Conservation (phyloP, 1,140 invertebrate species). For the Uloborus diversus region DNA sequence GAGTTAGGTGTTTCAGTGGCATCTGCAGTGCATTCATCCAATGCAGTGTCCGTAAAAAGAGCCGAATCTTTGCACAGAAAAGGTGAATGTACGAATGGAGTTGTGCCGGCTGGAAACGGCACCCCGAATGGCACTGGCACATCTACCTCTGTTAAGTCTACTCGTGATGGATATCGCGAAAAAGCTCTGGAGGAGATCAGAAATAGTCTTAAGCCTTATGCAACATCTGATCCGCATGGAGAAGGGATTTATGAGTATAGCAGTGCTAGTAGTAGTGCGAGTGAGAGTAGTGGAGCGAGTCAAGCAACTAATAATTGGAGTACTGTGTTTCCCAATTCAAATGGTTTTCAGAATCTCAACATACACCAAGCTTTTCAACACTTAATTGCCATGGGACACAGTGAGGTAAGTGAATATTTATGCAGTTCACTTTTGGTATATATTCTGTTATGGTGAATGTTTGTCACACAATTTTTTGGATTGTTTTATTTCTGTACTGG, state of each 20-base stretch:
- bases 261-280: constrained; percentile 79
- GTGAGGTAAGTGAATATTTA: constrained; percentile 61
- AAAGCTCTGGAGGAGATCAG: constrained; percentile 88
- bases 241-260: constrained; percentile 69
- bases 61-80: constrained; percentile 45
- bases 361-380: constrained; percentile 59
- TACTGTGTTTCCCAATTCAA: constrained; percentile 73
- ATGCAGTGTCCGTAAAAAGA: constrained; percentile 25
- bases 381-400: constrained; percentile 61
- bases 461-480: too few relatives aligned
- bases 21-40: constrained; percentile 19
- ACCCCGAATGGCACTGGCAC: constrained; percentile 6
- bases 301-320: constrained; percentile 75
- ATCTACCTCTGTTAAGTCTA: constrained; percentile 45
- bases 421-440: too few relatives aligned
- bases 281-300: constrained; percentile 70
- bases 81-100: constrained; percentile 18
- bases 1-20: constrained; percentile 50
- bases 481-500: too few relatives aligned
- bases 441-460: too few relatives aligned
- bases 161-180: constrained; percentile 73
- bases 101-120: not conserved
- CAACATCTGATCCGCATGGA: constrained; percentile 68
- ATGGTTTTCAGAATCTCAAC: constrained; percentile 60
- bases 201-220: constrained; percentile 84